Conservation (phyloP, 2,113 vertebrate genomes). For the Pollimyrus isidori region DNA sequence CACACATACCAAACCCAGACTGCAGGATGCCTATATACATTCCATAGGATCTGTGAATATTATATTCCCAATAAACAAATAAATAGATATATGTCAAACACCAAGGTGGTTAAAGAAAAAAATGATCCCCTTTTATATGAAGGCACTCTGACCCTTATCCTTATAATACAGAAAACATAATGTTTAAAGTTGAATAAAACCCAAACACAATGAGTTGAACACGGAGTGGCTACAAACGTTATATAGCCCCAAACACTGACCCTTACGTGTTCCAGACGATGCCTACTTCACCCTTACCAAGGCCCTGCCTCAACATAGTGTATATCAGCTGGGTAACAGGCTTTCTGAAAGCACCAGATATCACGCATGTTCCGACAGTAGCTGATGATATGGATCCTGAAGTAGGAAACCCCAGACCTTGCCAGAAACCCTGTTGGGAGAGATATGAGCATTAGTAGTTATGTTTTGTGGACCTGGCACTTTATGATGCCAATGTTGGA, state of each 20-base stretch:
- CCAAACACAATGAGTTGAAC: background rate
- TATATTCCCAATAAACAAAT: no score
- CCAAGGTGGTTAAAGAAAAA: background rate
- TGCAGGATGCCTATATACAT: no score
- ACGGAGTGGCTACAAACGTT: background rate
- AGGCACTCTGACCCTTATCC: background rate
- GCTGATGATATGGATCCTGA: background rate
- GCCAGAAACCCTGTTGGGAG: no score
- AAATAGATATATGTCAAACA: background rate
- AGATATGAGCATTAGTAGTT: background rate
- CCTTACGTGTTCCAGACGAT: background rate
- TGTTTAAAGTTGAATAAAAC: background rate
- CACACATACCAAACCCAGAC: no score
- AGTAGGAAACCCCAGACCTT: background rate
- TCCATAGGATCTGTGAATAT: no score
- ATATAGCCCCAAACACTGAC: background rate
- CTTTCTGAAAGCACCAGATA: background rate
- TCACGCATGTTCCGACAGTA: background rate
- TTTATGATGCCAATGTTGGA: background rate
- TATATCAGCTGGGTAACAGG: background rate
- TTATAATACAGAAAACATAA: background rate
- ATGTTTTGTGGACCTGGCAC: background rate
- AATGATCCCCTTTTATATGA: background rate
- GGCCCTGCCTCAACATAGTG: background rate
- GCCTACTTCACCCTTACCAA: background rate